phyloP scores from a whole-genome alignment of 2,113 vertebrate species.

The Poeciliopsis prolifica region DNA sequence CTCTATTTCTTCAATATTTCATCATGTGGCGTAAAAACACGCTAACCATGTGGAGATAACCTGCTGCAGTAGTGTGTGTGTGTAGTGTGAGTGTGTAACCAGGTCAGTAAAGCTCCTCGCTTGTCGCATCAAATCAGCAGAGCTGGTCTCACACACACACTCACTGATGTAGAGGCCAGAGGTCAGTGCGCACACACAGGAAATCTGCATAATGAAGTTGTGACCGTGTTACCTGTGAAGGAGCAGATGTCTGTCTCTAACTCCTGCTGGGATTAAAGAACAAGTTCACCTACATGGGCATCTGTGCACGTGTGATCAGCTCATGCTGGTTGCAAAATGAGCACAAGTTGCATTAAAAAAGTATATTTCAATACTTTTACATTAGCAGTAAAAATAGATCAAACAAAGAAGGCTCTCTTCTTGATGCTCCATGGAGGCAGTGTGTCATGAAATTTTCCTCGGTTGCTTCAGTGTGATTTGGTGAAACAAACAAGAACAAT shows the following conservation, averaged over 20 bases:
- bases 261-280: constrained; percentile 39
- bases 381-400: background rate
- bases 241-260: constrained; percentile 24
- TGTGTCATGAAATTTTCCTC: background rate
- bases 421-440: background rate
- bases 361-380: background rate
- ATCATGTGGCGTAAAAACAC: constrained; percentile 72
- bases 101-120: constrained; percentile 46
- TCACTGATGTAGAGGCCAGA: constrained; percentile 10
- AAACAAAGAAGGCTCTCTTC: background rate
- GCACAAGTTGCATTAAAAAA: background rate
- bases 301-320: background rate
- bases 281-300: background rate
- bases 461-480: background rate
- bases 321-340: background rate
- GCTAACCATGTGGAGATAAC: constrained; percentile 71
- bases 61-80: constrained; percentile 47
- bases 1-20: constrained; percentile 77
- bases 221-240: constrained; percentile 41
- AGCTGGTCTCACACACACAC: constrained; percentile 1
- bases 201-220: constrained; percentile 44
- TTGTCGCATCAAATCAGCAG: constrained; percentile 35
- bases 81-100: constrained; percentile 30
- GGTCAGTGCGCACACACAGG: constrained; percentile 19
- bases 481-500: background rate